phyloP scores from a whole-genome alignment of 2,797 vertebrate species.

The Hydrocynus forskahlii region DNA sequence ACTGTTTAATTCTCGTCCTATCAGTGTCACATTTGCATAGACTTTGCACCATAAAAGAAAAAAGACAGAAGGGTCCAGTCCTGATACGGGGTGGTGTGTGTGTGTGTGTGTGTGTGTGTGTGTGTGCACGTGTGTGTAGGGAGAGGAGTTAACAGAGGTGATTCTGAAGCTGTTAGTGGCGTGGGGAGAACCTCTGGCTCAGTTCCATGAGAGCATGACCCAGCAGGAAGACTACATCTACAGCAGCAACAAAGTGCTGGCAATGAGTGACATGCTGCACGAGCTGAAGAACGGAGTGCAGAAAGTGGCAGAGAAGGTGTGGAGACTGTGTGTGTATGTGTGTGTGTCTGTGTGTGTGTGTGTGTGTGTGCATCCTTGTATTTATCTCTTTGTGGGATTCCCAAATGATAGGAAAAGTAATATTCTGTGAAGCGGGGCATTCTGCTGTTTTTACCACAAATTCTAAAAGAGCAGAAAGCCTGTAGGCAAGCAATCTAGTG shows the following conservation, averaged over 20 bases:
- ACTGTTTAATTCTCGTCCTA: neutral
- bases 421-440: too few species aligned
- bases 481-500: too few species aligned
- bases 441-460: too few species aligned
- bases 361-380: neutral
- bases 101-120: too few species aligned
- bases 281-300: conserved; percentile 53
- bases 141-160: conserved; percentile 77
- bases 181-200: conserved; percentile 79
- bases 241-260: conserved; percentile 79
- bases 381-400: too few species aligned
- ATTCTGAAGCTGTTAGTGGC: conserved; percentile 81
- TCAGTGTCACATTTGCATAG: neutral
- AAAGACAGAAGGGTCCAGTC: neutral
- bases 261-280: conserved; percentile 81
- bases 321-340: neutral
- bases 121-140: conserved; percentile 66
- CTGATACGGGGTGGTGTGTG: neutral
- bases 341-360: neutral
- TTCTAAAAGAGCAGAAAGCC: too few species aligned
- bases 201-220: conserved; percentile 76
- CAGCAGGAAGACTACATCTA: conserved; percentile 67
- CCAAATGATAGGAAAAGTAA: too few species aligned
- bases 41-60: neutral
- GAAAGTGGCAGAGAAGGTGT: neutral